These are phyloP conservation scores for Ceratotherium simum DNA, from an alignment of 2,113 vertebrate species.

Conservation along the genomic window DNA sequence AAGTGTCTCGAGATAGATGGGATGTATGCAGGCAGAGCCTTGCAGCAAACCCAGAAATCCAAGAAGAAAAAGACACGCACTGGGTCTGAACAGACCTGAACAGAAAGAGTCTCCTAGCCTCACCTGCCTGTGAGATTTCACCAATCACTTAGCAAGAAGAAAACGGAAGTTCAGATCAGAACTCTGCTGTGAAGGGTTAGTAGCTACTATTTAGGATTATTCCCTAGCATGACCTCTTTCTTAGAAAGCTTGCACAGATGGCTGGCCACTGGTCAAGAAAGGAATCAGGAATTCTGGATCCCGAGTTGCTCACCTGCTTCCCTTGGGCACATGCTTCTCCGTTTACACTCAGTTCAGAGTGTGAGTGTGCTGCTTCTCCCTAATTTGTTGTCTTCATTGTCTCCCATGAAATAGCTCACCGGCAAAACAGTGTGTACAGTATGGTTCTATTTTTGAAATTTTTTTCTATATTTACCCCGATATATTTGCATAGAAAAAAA, in stretches of 20 bases:
- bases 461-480: background rate
- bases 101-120: background rate
- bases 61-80: too few relatives aligned
- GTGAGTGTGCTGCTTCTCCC: fast-evolving
- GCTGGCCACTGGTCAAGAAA: background rate
- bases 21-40: background rate
- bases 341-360: background rate
- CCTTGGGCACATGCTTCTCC: fast-evolving
- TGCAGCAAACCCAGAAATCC: background rate
- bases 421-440: fast-evolving
- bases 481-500: background rate
- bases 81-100: too few relatives aligned
- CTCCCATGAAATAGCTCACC: background rate
- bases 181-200: background rate
- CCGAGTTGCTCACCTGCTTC: background rate
- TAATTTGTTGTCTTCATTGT: fast-evolving
- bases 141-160: background rate
- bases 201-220: background rate
- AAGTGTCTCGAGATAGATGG: fast-evolving
- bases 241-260: background rate
- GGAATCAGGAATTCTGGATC: background rate
- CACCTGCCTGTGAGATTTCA: background rate
- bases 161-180: background rate
- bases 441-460: background rate
- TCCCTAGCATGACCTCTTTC: background rate